These are phyloP conservation scores for Hybos culiciformis DNA, from an alignment of 2,888 invertebrate species.

Conservation along the genomic window DNA sequence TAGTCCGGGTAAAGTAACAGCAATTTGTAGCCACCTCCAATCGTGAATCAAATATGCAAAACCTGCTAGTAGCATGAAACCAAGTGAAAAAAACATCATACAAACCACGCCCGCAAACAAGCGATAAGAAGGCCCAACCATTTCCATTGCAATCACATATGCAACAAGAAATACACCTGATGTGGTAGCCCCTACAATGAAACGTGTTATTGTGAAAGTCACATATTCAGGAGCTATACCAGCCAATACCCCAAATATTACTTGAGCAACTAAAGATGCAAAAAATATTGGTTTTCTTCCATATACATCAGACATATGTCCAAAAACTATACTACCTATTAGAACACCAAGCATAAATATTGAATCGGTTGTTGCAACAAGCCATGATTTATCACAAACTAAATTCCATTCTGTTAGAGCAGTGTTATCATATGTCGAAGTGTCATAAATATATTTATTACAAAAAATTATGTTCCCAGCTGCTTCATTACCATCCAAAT, in stretches of 20 bases:
- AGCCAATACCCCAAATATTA: constrained; percentile 50
- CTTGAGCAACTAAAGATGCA: constrained; percentile 52
- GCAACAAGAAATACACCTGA: constrained; percentile 66
- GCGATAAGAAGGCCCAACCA: constrained; percentile 57
- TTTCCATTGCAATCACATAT: constrained; percentile 63
- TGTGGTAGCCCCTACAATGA: constrained; percentile 57
- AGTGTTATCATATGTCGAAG: constrained; percentile 44
- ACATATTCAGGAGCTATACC: constrained; percentile 54
- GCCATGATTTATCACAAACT: constrained; percentile 49
- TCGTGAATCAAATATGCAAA: constrained; percentile 53
- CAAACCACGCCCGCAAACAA: constrained; percentile 56
- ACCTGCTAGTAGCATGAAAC: constrained; percentile 52
- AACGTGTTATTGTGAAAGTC: constrained; percentile 49
- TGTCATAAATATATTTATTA: constrained; percentile 46
- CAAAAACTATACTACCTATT: constrained; percentile 57
- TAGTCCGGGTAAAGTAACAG: constrained; percentile 52
- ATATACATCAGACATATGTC: constrained; percentile 56
- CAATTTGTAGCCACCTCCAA: constrained; percentile 57
- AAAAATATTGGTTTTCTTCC: constrained; percentile 61
- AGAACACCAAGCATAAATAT: constrained; percentile 54
- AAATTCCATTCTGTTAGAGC: constrained; percentile 56
- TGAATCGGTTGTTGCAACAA: constrained; percentile 51
- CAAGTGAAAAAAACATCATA: constrained; percentile 61
- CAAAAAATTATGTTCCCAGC: constrained; percentile 33
- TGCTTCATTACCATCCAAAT: background rate